Percentiles rank a stretch among this genome's conserved stretches.
These are phyloP conservation scores for Haliclona indistincta DNA, from an alignment of 37 sponge, comb jelly and placozoan species.

Conservation along the genomic window DNA sequence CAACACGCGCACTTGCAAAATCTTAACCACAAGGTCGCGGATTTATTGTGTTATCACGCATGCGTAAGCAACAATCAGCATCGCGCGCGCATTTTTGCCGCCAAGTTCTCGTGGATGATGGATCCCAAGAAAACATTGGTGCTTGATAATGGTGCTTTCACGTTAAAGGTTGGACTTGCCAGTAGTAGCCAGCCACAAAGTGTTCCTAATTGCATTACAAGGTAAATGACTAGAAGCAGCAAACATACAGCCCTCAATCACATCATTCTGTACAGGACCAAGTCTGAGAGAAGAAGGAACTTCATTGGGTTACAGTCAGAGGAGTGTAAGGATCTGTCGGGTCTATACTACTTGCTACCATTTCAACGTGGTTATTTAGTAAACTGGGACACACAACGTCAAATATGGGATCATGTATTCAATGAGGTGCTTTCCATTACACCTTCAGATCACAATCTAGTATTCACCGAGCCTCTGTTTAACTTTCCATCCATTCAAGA, in stretches of 20 bases:
- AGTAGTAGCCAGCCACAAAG: slow-evolving; percentile 29
- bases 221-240: slow-evolving; percentile 14
- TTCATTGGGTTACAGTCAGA: slow-evolving; percentile 88
- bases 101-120: not conserved
- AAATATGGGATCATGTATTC: slow-evolving; percentile 91
- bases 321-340: slow-evolving; percentile 89
- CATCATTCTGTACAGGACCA: slow-evolving; percentile 44
- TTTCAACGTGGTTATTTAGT: slow-evolving; percentile 95
- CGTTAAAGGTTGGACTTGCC: slow-evolving; percentile 71
- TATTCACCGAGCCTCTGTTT: slow-evolving; percentile 91
- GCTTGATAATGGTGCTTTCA: slow-evolving; percentile 85
- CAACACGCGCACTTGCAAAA: no score
- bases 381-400: slow-evolving; percentile 95
- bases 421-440: slow-evolving; percentile 39
- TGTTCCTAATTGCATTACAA: slow-evolving; percentile 85
- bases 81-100: not conserved
- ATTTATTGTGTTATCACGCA: no score
- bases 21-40: no score
- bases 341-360: slow-evolving; percentile 80
- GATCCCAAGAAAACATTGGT: slow-evolving; percentile 19
- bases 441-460: slow-evolving; percentile 41
- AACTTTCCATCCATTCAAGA: slow-evolving; percentile 95
- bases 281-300: slow-evolving; percentile 78
- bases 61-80: not conserved
- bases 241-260: not conserved